Conservation (phyloP, 92 coral and sea anemone species). For the Bergia sp. region DNA sequence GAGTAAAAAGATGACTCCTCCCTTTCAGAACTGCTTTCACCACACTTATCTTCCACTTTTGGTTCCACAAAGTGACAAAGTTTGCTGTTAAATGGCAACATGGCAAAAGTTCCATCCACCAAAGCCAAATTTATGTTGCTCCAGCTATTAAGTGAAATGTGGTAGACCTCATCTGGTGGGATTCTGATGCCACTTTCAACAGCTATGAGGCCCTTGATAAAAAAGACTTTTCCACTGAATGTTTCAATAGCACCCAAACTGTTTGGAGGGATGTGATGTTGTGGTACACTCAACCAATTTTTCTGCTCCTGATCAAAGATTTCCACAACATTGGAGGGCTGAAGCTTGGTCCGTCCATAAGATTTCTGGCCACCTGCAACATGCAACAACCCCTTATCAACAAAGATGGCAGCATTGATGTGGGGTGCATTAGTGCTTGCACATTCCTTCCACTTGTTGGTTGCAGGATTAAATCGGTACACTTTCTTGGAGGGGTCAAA, state of each 20-base stretch:
- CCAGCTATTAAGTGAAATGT: conserved; percentile 51
- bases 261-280: conserved; percentile 50
- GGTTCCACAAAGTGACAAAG: neutral
- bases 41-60: neutral
- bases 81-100: conserved; percentile 14
- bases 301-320: conserved; percentile 37
- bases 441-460: conserved; percentile 43
- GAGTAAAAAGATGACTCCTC: neutral
- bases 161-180: conserved; percentile 53
- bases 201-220: conserved; percentile 46
- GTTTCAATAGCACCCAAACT: conserved; percentile 51
- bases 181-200: conserved; percentile 54
- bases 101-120: neutral
- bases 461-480: conserved; percentile 43
- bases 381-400: conserved; percentile 28
- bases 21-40: neutral
- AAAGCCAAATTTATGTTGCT: neutral
- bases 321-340: conserved; percentile 53
- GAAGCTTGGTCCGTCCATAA: conserved; percentile 34
- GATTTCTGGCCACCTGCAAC: conserved; percentile 59
- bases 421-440: conserved; percentile 45
- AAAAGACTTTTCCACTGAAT: conserved; percentile 20
- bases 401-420: conserved; percentile 46
- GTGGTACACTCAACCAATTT: conserved; percentile 45
- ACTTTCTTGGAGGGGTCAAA: conserved; percentile 28